Evolutionary conservation across 2,888 invertebrate species (phyloP), one percentile per base, ranked within the genome.

Genomic region (Thereva nobilitata): DNA sequence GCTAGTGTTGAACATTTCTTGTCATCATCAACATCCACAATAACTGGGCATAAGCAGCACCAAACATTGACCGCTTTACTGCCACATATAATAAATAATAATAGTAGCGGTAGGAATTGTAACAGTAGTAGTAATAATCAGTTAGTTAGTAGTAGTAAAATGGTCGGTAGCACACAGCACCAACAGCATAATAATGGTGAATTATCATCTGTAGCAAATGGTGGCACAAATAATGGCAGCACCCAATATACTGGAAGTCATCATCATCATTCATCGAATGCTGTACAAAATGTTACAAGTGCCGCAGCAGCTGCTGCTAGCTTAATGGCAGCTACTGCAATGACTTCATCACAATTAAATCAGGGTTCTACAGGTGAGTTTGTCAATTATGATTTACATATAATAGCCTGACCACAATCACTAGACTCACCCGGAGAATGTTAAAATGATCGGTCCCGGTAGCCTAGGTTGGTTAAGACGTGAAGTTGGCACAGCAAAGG

Each of bases 11-110:
- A 55, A 50, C 49, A 42, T 49, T 52, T 41, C 34, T 7, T 64
- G 10, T 64, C 53, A 23, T 23, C 23, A 23, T 23, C 23, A 23
- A 23, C 23, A 23, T 23, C 23, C 23, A 2, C 23, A 23, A 23
- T 23, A 23, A 23, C 23, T 35, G 57, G 47, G 12, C 61, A 61
- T 4, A 61, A 61, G 41, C 56, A 56, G n/a, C 55, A 44, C 42
- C 23, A 23, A 23, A 23, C 23, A 23, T 50, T 56, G 50, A 52
- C 56, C 5, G 56, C 50, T 42, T 56, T 69, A 63, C 70, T 70
- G 59, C 67, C 70, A 53, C 66, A 64, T 47, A 64, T 67, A 38
- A 40, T 68, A 23, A 70, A 66, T 41, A 70, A 68, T 53, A 70
- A 65, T 52, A 64, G 41, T 12, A 45, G 55, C 35, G 67, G 47